phyloP scores from a whole-genome alignment of 1,140 invertebrate genomes.

The Megalopta genalis region DNA sequence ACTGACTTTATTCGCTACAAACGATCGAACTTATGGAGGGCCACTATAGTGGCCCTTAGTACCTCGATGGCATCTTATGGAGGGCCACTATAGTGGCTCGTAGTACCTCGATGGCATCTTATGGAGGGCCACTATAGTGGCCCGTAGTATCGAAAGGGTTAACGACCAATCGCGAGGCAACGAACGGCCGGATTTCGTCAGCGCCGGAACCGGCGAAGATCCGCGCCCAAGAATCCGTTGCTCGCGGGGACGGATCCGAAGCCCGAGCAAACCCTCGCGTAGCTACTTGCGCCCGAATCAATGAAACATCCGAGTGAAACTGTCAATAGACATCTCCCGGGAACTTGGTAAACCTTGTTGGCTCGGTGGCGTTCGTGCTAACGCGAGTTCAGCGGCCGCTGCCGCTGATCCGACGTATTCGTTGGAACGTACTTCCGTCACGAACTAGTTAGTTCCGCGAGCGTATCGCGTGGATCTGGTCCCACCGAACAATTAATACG shows the following conservation, averaged over 20 bases:
- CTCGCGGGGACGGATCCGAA: neutral
- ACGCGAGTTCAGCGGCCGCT: neutral
- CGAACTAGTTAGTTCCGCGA: neutral
- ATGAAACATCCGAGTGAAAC: slow-evolving; percentile 3
- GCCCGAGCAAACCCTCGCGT: neutral
- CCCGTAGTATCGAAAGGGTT: no score
- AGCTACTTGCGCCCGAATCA: slow-evolving; percentile 1
- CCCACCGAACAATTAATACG: neutral
- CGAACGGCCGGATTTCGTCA: neutral
- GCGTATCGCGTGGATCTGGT: neutral
- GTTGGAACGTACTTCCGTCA: neutral
- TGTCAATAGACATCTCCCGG: slow-evolving; percentile 1
- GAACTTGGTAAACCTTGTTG: neutral
- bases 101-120: no score
- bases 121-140: no score
- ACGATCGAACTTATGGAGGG: no score
- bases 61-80: no score
- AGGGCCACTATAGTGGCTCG: no score
- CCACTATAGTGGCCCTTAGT: no score
- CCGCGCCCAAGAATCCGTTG: neutral
- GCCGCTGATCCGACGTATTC: neutral
- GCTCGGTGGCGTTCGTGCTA: neutral
- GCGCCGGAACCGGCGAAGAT: neutral
- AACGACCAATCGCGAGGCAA: neutral
- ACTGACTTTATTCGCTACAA: no score